Conservation (phyloP, 2,888 invertebrate genomes). For the Lepeophtheirus nordmannii region DNA sequence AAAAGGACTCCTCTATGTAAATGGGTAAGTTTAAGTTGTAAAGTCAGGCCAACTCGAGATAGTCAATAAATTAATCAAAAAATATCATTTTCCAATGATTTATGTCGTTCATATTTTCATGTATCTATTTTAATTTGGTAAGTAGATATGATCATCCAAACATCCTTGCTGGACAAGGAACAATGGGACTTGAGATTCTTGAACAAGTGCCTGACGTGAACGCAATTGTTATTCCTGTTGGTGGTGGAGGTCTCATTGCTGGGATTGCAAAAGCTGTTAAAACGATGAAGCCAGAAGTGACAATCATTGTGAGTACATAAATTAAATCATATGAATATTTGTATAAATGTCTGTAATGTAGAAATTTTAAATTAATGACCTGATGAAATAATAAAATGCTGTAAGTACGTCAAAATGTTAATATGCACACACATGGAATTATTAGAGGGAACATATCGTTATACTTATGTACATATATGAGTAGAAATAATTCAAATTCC, state of each 20-base stretch:
- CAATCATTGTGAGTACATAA: conserved; percentile 60
- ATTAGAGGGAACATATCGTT: too few relatives aligned
- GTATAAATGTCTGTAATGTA: not conserved
- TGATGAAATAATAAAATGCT: too few relatives aligned
- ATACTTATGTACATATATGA: not conserved
- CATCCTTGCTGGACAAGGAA: conserved; percentile 88
- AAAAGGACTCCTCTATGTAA: conserved; percentile 59
- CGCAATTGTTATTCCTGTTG: conserved; percentile 77
- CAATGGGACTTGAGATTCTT: conserved; percentile 76
- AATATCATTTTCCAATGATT: too few relatives aligned
- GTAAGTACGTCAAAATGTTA: too few relatives aligned
- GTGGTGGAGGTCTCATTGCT: conserved; percentile 83
- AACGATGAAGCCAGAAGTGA: conserved; percentile 59
- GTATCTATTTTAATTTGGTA: conserved; percentile 22
- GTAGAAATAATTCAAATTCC: not conserved
- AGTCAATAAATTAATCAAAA: too few relatives aligned
- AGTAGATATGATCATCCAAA: conserved; percentile 80
- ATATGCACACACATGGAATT: too few relatives aligned
- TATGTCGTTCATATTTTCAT: too few relatives aligned
- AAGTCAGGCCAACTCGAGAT: not conserved
- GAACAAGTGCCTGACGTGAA: conserved; percentile 76
- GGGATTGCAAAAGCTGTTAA: conserved; percentile 63
- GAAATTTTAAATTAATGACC: too few relatives aligned
- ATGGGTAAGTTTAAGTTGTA: conserved; percentile 58
- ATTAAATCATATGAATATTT: not conserved